Percentiles rank a stretch among this genome's conserved stretches.
Evolutionary conservation across 2,113 vertebrate species (phyloP).

Genomic region (Xenopus tropicalis): DNA sequence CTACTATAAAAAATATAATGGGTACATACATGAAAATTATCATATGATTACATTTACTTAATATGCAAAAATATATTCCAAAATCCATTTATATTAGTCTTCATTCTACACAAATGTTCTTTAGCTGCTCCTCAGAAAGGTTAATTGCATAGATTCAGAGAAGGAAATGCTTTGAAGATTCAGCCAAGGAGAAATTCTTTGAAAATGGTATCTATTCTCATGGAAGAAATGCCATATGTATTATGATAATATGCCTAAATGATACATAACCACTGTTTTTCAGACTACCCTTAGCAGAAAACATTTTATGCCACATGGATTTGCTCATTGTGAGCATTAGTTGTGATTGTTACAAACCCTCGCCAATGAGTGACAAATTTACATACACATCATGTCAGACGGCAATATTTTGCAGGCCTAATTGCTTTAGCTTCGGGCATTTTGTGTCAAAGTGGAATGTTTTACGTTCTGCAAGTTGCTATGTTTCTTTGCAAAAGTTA

Average conservation of each 20-base stretch:
- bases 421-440: slow-evolving; percentile 79
- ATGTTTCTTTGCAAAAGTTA: slow-evolving; percentile 71
- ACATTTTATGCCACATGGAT: slow-evolving; percentile 61
- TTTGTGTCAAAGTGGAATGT: slow-evolving; percentile 74
- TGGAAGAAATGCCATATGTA: slow-evolving; percentile 45
- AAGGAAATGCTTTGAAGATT: slow-evolving; percentile 20
- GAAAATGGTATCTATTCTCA: slow-evolving; percentile 48
- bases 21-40: no score
- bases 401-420: slow-evolving; percentile 78
- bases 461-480: slow-evolving; percentile 74
- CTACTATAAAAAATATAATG: no score
- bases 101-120: neutral
- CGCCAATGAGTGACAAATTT: slow-evolving; percentile 83
- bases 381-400: slow-evolving; percentile 79
- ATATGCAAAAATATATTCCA: no score
- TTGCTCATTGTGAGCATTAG: slow-evolving; percentile 64
- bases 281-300: slow-evolving; percentile 56
- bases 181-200: slow-evolving; percentile 38
- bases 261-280: slow-evolving; percentile 56
- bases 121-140: neutral
- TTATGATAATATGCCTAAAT: slow-evolving; percentile 57
- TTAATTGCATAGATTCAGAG: neutral
- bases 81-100: no score
- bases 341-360: slow-evolving; percentile 69
- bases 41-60: no score